A percentile compares a stretch with the other conserved stretches of the same genome.
These are phyloP conservation scores for Triplophysa yarkandensis DNA, from an alignment of 2,797 vertebrate genomes.

Conservation along the genomic window DNA sequence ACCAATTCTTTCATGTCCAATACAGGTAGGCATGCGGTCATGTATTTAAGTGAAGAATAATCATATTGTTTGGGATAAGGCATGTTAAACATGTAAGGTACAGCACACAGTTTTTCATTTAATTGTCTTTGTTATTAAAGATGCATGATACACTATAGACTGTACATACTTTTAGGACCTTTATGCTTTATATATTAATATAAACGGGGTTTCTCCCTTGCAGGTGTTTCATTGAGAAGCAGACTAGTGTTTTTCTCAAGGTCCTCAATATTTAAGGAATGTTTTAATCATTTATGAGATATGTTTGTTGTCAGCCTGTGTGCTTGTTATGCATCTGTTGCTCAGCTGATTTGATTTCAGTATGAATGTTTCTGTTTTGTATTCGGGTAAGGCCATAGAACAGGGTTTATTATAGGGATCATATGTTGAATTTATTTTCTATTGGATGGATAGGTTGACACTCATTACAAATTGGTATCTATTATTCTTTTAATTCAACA, in stretches of 20 bases:
- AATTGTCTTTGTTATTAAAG: too few species aligned
- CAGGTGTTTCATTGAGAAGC: not conserved
- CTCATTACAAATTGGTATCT: too few species aligned
- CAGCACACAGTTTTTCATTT: too few species aligned
- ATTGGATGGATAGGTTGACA: not conserved
- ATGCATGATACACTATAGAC: too few species aligned
- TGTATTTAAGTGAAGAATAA: too few species aligned
- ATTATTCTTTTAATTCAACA: not conserved
- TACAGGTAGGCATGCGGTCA: slow-evolving; percentile 89
- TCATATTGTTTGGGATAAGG: too few species aligned
- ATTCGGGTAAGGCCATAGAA: not conserved
- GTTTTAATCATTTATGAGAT: slow-evolving; percentile 73
- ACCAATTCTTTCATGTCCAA: slow-evolving; percentile 88
- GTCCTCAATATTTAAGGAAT: slow-evolving; percentile 75
- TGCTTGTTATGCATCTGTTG: slow-evolving; percentile 4
- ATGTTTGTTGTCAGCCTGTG: slow-evolving; percentile 6
- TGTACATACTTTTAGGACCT: too few species aligned
- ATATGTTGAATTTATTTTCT: too few species aligned
- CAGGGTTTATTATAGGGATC: not conserved
- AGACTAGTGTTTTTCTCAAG: slow-evolving; percentile 54
- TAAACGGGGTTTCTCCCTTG: not conserved
- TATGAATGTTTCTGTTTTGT: not conserved
- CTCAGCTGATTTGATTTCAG: not conserved
- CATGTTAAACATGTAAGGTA: too few species aligned
- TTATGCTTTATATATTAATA: not conserved